Evolutionary conservation across 2,888 invertebrate genomes (phyloP), one percentile per base, ranked within the genome.

Genomic region (Allacma fusca): DNA sequence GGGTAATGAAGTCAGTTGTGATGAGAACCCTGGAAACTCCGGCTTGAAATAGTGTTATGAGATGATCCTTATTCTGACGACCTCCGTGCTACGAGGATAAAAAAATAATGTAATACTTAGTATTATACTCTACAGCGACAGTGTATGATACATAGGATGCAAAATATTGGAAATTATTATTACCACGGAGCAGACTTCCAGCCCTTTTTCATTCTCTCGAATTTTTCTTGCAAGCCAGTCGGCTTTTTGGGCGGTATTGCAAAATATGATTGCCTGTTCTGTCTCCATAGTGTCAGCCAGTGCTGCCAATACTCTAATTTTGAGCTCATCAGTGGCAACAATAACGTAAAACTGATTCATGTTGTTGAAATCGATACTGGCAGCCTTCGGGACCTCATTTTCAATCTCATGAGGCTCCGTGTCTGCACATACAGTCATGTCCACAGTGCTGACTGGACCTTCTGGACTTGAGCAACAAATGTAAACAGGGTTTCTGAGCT

Each of bases 261-360:
- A 81, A 67, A 82, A 82, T 70, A 82, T 81, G 4, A 82, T 79
- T 1, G 80, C 69, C 44, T 79, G 80, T 26, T 80, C 79, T 29
- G 71, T 65, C 65, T 81, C 82, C 40, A 82, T 74, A 24, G 62
- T 62, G 5, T 71, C 64, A 7, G 80, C 75, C n/a, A 82, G 62
- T n/a, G 70, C 62, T 0, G 79, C 50, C 2, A 82, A 43, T 2
- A 77, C 74, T 19, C 79, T 76, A 0, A 79, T 76, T 59, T 79
- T 81, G 0, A 70, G 21, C 23, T 78, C 73, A 21, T 79, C 82
- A 40, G 74, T 68, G 4, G 74, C 72, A 13, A 82, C 50, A 12
- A 72, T 68, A 13, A 76, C 80, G 43, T 80, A 80, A 13, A 80
- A 72, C 70, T 82, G 82, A 1, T 76, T 62, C 70, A 76, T 59